A percentile compares a stretch with the other conserved stretches of the same genome.
phyloP scores from a whole-genome alignment of 2,888 invertebrate genomes.

The Calliopum simillimum region DNA sequence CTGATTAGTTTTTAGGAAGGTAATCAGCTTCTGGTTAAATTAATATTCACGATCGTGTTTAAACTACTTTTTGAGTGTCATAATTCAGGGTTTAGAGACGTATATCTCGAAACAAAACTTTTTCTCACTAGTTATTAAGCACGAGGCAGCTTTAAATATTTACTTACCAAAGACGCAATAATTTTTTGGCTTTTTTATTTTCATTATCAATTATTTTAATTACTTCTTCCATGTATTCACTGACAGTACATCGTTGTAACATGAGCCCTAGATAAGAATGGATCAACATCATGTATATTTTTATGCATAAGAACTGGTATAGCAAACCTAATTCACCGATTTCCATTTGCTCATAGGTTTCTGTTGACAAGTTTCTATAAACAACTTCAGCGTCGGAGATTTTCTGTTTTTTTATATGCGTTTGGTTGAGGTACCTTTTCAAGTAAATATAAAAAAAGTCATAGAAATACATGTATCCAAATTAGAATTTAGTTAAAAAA shows the following conservation, averaged over 20 bases:
- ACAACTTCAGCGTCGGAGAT: conserved; percentile 92
- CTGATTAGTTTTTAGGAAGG: too few species aligned
- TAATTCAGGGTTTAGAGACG: too few species aligned
- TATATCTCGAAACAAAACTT: too few species aligned
- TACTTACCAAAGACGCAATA: conserved; percentile 72
- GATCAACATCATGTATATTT: not conserved
- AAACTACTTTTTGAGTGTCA: too few species aligned
- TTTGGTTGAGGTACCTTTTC: conserved; percentile 80
- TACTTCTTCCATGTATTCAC: conserved; percentile 93
- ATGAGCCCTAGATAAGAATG: conserved; percentile 70
- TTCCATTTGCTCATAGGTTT: conserved; percentile 80
- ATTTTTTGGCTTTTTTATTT: conserved; percentile 80
- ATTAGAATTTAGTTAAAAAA: not conserved
- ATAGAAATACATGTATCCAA: not conserved
- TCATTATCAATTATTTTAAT: conserved; percentile 79
- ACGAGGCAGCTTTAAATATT: not conserved
- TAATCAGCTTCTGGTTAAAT: too few species aligned
- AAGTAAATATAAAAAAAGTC: not conserved
- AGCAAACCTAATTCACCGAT: conserved; percentile 83
- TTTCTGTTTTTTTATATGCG: conserved; percentile 92
- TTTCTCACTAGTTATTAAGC: too few species aligned
- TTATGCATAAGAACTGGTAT: not conserved
- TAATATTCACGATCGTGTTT: too few species aligned
- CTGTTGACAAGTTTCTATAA: conserved; percentile 78
- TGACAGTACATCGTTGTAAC: conserved; percentile 83